These are phyloP conservation scores for Gila orcuttii DNA, from an alignment of 2,113 vertebrate genomes.

Conservation along the genomic window DNA sequence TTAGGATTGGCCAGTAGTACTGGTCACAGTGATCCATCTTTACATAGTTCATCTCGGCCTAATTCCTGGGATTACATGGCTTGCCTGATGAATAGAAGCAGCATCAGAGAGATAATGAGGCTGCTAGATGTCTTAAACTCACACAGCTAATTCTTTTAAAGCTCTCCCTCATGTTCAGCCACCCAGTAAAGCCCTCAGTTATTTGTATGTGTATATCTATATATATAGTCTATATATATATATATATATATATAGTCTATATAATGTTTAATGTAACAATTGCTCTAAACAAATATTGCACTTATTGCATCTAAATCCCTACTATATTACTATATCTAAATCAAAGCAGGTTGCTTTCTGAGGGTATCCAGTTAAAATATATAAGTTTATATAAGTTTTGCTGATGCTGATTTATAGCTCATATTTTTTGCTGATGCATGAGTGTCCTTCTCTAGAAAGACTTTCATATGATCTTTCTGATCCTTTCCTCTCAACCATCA, in stretches of 20 bases:
- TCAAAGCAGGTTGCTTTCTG: not conserved
- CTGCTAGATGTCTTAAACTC: slow-evolving; percentile 45
- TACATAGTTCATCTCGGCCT: slow-evolving; percentile 53
- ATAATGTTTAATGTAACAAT: no score
- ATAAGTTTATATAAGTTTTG: not conserved
- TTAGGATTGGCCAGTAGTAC: slow-evolving; percentile 28
- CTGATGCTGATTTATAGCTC: not conserved
- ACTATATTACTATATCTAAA: no score
- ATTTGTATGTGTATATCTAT: no score
- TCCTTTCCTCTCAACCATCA: not conserved
- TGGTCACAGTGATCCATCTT: slow-evolving; percentile 52
- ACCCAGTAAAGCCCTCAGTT: not conserved
- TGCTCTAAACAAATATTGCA: no score
- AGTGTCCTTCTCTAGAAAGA: not conserved
- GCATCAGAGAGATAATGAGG: slow-evolving; percentile 40
- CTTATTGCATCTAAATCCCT: no score
- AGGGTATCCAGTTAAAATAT: not conserved
- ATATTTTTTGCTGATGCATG: not conserved
- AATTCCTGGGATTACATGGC: slow-evolving; percentile 56
- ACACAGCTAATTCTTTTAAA: slow-evolving; percentile 54
- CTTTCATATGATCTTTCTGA: not conserved
- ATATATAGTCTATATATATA: no score
- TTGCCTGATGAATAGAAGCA: slow-evolving; percentile 46
- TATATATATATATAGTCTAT: no score
- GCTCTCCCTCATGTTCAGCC: slow-evolving; percentile 21